Evolutionary conservation across 92 coral and sea anemone species (phyloP).

Genomic region (Blastomussa wellsi): DNA sequence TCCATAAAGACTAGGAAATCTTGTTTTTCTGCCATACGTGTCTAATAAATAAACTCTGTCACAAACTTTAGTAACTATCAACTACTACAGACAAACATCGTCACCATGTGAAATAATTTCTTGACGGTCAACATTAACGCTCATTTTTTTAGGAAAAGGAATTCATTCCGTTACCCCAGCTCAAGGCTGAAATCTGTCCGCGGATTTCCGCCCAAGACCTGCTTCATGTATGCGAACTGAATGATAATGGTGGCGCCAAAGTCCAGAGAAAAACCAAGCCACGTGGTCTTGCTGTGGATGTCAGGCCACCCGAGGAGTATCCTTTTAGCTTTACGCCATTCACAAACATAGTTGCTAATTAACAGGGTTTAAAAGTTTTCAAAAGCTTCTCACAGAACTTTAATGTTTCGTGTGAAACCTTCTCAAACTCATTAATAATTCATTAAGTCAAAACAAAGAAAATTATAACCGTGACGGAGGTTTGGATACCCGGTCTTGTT

Average conservation of each 20-base stretch:
- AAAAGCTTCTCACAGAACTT: too few species aligned
- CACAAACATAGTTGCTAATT: background rate
- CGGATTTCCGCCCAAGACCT: constrained; percentile 87
- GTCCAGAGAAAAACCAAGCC: constrained; percentile 71
- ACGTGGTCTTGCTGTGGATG: constrained; percentile 88
- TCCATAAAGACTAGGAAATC: background rate
- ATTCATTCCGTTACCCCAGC: constrained; percentile 74
- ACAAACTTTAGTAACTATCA: background rate
- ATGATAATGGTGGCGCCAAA: constrained; percentile 46
- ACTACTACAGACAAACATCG: background rate
- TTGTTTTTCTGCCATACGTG: background rate
- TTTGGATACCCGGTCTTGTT: too few species aligned
- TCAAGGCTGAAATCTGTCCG: constrained; percentile 86
- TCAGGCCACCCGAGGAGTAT: constrained; percentile 96
- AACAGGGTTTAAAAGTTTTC: too few species aligned
- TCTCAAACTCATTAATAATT: too few species aligned
- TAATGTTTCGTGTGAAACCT: too few species aligned
- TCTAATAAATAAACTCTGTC: background rate
- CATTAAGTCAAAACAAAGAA: too few species aligned
- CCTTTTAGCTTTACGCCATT: constrained; percentile 43
- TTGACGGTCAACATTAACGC: background rate
- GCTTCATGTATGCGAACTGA: constrained; percentile 81
- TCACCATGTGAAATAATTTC: background rate
- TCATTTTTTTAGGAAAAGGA: constrained; percentile 73
- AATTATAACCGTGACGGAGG: too few species aligned